Evolutionary conservation across 2,888 invertebrate species (phyloP), one percentile per base, ranked within the genome.

Genomic region (Orthosia incerta): DNA sequence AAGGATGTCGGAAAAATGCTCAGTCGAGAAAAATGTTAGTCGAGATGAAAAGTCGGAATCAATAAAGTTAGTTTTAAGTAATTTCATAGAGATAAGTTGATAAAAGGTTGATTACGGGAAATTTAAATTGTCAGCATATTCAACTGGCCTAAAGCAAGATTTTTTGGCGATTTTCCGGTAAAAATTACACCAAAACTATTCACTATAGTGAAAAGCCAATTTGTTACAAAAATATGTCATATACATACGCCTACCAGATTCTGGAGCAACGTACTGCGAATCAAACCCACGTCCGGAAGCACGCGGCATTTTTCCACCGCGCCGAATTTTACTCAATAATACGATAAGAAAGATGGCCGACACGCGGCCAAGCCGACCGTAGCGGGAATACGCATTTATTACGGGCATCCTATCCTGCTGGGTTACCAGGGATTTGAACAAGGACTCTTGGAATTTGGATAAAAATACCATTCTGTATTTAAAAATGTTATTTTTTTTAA

Each of bases 341-440:
- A 64, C 72, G 70, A 82, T 76, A 83, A 86, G 85, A 89, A 84
- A 85, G 82, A 87, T 89, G 79, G 80, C 57, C 65, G 78, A 81
- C 81, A 82, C 78, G 81, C 74, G 76, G 80, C 84, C 79, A 82
- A 84, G 73, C 80, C 74, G 72, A 84, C 84, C 80, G 79, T 76
- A 81, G 77, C 80, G 72, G 76, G 68, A 74, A 81, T 80, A 76
- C 76, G 70, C 83, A 87, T 89, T 86, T 86, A 86, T 89, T 85
- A 89, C 82, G 76, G 80, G 59, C 73, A 75, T 64, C 75, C 74
- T 80, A 79, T 77, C 83, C 75, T 66, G 65, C 65, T 78, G 67
- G 76, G 74, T 70, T 82, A 69, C 82, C 65, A 84, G 68, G 69
- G 74, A 74, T 74, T 82, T 76, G 59, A 70, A 84, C 72, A 80